Evolutionary conservation across 2,888 invertebrate species (phyloP).

Genomic region (Nomada ferruginata): DNA sequence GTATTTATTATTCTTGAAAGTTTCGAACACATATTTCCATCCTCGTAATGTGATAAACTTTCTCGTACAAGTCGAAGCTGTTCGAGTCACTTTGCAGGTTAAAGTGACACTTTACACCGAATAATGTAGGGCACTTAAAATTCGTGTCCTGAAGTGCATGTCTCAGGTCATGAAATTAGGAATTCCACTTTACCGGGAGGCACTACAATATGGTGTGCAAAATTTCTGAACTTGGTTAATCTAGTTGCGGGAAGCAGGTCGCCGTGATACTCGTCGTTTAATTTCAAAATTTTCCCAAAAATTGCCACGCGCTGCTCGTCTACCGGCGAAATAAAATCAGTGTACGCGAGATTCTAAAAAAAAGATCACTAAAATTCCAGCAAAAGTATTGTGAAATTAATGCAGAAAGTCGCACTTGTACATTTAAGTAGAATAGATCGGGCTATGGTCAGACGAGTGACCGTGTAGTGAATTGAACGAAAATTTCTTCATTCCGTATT

Average conservation of each 20-base stretch:
- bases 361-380: not conserved
- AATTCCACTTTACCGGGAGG: constrained; percentile 6
- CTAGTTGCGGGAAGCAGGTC: constrained; percentile 13
- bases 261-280: constrained; percentile 19
- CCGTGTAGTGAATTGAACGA: too few relatives aligned
- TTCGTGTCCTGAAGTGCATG: constrained; percentile 22
- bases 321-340: not conserved
- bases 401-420: constrained; percentile 25
- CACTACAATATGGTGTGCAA: constrained; percentile 23
- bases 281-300: not conserved
- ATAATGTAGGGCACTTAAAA: constrained; percentile 32
- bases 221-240: constrained; percentile 31
- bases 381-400: not conserved
- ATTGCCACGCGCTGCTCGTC: not conserved
- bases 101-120: constrained; percentile 24
- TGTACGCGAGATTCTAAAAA: not conserved
- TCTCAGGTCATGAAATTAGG: constrained; percentile 27
- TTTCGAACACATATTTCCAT: not conserved
- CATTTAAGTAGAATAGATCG: constrained; percentile 56
- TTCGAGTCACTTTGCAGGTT: not conserved
- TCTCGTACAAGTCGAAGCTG: not conserved
- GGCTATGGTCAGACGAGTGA: constrained; percentile 43
- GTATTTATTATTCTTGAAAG: too few relatives aligned
- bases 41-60: not conserved
- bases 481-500: too few relatives aligned